Conservation (phyloP, 2,888 invertebrate genomes). For the Beris morrisii region DNA sequence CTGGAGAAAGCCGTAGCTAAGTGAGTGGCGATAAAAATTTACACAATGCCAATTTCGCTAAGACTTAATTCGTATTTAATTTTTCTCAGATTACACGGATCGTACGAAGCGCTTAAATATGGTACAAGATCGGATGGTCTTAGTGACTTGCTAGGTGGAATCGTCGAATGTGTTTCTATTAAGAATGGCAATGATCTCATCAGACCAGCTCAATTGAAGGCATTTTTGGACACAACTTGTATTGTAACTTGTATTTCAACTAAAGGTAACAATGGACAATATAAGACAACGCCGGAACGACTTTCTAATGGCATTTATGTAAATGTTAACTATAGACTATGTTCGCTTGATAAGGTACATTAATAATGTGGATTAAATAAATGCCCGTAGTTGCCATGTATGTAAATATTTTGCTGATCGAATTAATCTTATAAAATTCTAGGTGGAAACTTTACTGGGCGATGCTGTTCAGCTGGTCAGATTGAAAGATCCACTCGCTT, state of each 20-base stretch:
- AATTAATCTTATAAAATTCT: slow-evolving; percentile 2
- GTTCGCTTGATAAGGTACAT: slow-evolving; percentile 57
- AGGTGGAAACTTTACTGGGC: slow-evolving; percentile 72
- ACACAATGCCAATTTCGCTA: too few species aligned
- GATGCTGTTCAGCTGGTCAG: slow-evolving; percentile 73
- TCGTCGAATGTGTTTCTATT: slow-evolving; percentile 79
- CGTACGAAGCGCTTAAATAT: slow-evolving; percentile 90
- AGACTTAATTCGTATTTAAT: not conserved
- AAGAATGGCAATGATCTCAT: slow-evolving; percentile 71
- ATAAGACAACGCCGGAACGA: slow-evolving; percentile 64
- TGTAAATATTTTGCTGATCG: not conserved
- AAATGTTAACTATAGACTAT: slow-evolving; percentile 78
- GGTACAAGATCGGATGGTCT: slow-evolving; percentile 86
- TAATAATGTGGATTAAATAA: not conserved
- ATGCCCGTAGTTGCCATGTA: not conserved
- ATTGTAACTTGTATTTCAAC: slow-evolving; percentile 75
- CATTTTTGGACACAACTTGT: slow-evolving; percentile 78
- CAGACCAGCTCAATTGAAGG: slow-evolving; percentile 63
- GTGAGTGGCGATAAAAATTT: slow-evolving; percentile 57
- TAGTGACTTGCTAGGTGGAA: slow-evolving; percentile 86
- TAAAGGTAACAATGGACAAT: slow-evolving; percentile 54
- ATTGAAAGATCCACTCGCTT: slow-evolving; percentile 68
- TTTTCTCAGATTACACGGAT: slow-evolving; percentile 76
- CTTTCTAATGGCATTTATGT: slow-evolving; percentile 68
- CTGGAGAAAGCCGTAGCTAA: slow-evolving; percentile 93